Base-by-base conservation (phyloP, 2,797 vertebrate species). In the Hybognathus amarus region DNA sequence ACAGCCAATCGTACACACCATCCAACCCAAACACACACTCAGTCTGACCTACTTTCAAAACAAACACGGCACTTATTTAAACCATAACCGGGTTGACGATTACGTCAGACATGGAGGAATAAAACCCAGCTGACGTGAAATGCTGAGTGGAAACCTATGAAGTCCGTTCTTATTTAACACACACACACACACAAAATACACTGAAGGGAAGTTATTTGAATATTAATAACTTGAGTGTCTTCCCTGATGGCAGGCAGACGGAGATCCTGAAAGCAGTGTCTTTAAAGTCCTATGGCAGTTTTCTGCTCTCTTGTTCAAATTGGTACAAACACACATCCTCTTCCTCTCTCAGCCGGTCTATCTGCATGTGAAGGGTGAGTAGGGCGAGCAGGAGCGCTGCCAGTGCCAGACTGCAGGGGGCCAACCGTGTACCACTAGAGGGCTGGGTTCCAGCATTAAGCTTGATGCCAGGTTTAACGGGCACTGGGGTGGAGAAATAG, bases 401-500 rank as follows among this genome's bases (percentile, higher is more conserved):
- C 90, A 94, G 86, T 40, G 85, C 88, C 90, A 90, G 70, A 87
- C 93, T 92, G 79, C 87, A 89, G 66, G 56, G 82, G 12, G 86
- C 77, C 85, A 79, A 47, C 38, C 52, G 24, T 77, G 83, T 71
- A 0, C 47, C 88, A 0, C 83, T 82, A 0, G 69, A 84, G 0
- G 77, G 0, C 0, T 0, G 0, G 0, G 0, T 1, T 0, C 17
- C 18, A 15, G 1, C 0, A 8, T 61, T 75, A 71, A 6, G 24
- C 2, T 24, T 50, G 0, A 90, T 12, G 13, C 27, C 68, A 5
- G 91, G 89, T 0, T 85, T 89, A 36, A 20, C 3, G 0, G 91
- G 83, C n/a, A 88, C 87, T 0, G 92, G 86, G 5, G 93, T 94
- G 85, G 97, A 96, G 93, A 96, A 96, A 90, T 96, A 97, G 0